Conservation (phyloP, 1,140 invertebrate genomes). For the Drosophila obscura region DNA sequence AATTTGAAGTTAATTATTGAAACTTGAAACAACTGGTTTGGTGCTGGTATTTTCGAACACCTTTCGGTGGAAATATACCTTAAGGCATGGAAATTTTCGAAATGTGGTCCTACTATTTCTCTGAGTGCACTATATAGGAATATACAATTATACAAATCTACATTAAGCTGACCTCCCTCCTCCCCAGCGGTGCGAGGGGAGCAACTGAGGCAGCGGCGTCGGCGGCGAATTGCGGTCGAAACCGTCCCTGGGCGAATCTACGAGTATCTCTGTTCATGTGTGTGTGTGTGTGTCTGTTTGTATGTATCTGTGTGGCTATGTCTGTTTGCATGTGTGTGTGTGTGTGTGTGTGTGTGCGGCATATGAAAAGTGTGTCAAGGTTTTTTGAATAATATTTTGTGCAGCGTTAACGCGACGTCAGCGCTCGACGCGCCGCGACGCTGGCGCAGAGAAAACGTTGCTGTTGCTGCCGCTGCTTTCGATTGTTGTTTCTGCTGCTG, state of each 20-base stretch:
- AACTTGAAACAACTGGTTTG: no score
- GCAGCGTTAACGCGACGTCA: conserved; percentile 76
- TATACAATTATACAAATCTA: conserved; percentile 66
- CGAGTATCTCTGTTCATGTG: conserved; percentile 32
- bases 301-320: conserved; percentile 31
- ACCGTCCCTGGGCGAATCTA: conserved; percentile 83
- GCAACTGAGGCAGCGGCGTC: conserved; percentile 13
- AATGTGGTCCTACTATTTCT: background rate
- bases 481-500: conserved; percentile 63
- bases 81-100: no score
- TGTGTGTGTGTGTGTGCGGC: conserved; percentile 60
- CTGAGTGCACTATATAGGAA: conserved; percentile 31
- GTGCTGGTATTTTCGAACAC: no score
- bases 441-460: conserved; percentile 48
- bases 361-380: conserved; percentile 83
- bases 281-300: conserved; percentile 18
- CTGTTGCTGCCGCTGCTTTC: conserved; percentile 60
- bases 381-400: conserved; percentile 83
- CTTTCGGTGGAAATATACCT: no score
- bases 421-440: conserved; percentile 38
- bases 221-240: conserved; percentile 79
- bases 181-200: conserved; percentile 42
- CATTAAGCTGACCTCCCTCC: conserved; percentile 80
- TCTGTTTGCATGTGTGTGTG: conserved; percentile 22
- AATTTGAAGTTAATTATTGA: background rate